A percentile compares a stretch with the other conserved stretches of the same genome.
Evolutionary conservation across 2,797 vertebrate species (phyloP).

Genomic region (Muraenolepis orangiensis): DNA sequence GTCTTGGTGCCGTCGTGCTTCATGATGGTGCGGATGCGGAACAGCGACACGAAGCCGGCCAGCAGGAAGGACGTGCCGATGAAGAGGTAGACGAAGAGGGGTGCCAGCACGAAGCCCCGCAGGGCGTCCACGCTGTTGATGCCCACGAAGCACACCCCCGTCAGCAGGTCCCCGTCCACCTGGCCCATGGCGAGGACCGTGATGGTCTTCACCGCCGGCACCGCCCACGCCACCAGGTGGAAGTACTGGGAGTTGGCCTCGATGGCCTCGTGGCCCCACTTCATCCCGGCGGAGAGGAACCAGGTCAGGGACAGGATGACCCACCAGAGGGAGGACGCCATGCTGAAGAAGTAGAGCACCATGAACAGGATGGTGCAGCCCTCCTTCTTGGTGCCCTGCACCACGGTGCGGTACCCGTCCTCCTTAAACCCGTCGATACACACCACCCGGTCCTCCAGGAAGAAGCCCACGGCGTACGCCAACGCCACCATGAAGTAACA

Average conservation of each 20-base stretch:
- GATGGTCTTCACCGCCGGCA: slow-evolving; percentile 96
- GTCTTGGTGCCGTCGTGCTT: slow-evolving; percentile 98
- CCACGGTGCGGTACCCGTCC: slow-evolving; percentile 90
- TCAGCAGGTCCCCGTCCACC: slow-evolving; percentile 93
- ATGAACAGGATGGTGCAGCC: slow-evolving; percentile 99
- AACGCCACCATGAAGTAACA: slow-evolving; percentile 98
- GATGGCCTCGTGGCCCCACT: slow-evolving; percentile 98
- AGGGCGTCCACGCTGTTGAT: slow-evolving; percentile 92
- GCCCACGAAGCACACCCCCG: slow-evolving; percentile 95
- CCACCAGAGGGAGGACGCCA: slow-evolving; percentile 95
- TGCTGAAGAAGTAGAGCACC: slow-evolving; percentile 89
- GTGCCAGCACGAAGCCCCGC: slow-evolving; percentile 92
- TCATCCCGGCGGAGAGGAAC: slow-evolving; percentile 98
- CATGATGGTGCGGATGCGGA: slow-evolving; percentile 98
- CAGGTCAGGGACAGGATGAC: slow-evolving; percentile 93
- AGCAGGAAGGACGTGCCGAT: slow-evolving; percentile 98
- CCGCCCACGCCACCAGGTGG: slow-evolving; percentile 96
- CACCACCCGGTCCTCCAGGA: slow-evolving; percentile 91
- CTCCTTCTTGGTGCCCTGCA: slow-evolving; percentile 97
- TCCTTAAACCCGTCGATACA: slow-evolving; percentile 91
- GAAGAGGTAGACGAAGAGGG: slow-evolving; percentile 95
- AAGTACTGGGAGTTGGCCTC: slow-evolving; percentile 98
- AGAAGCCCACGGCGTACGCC: slow-evolving; percentile 89
- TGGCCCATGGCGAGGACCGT: slow-evolving; percentile 96
- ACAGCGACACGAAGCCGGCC: slow-evolving; percentile 95